phyloP scores from a whole-genome alignment of 92 coral and sea anemone species.

The Paragorgia papillata region DNA sequence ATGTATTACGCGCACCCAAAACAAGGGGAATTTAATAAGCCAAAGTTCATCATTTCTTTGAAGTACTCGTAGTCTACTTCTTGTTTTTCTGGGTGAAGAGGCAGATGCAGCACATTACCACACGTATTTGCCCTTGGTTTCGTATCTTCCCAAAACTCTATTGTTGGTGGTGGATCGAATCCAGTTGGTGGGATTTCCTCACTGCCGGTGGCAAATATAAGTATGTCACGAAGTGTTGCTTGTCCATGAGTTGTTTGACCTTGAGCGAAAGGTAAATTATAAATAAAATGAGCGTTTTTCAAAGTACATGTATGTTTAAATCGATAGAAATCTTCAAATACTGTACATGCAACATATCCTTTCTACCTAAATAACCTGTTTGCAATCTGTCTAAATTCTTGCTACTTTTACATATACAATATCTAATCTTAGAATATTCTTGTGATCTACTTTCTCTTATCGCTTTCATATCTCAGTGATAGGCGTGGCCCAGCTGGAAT shows the following conservation, averaged over 20 bases:
- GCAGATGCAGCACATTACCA: not conserved
- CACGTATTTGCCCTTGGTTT: slow-evolving; percentile 27
- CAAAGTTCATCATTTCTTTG: slow-evolving; percentile 27
- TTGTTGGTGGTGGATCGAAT: slow-evolving; percentile 12
- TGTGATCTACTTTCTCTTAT: no score
- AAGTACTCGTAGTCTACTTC: slow-evolving; percentile 17
- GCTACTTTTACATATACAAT: no score
- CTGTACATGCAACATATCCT: no score
- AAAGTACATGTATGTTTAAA: no score
- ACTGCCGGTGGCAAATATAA: slow-evolving; percentile 19
- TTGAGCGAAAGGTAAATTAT: no score
- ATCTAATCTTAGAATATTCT: no score
- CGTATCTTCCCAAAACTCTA: slow-evolving; percentile 32
- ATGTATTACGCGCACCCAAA: slow-evolving; percentile 17
- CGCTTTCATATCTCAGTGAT: no score
- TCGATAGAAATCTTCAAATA: no score
- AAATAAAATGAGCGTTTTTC: no score
- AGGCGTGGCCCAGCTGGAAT: no score
- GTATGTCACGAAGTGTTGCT: slow-evolving; percentile 15
- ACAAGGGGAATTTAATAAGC: slow-evolving; percentile 12
- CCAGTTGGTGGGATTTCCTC: slow-evolving; percentile 27
- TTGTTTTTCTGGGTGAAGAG: slow-evolving; percentile 11
- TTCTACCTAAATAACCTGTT: no score
- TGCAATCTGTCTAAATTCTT: no score
- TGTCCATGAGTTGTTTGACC: not conserved